Evolutionary conservation across 2,113 vertebrate species (phyloP), one percentile per base, ranked within the genome.

Genomic region (Stegastes partitus): DNA sequence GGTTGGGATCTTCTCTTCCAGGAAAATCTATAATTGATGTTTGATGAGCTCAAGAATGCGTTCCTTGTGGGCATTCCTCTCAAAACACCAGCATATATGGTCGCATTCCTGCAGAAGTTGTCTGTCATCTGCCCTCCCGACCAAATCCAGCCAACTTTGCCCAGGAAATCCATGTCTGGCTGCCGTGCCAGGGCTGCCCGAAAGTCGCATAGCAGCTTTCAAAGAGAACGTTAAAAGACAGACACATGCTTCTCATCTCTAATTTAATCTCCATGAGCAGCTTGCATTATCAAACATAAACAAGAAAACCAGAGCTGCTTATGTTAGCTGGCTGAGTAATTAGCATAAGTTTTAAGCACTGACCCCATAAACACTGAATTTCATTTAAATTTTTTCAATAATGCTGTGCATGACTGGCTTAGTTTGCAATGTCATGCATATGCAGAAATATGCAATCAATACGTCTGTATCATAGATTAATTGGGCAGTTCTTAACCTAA

Each of bases 121-220:
- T 65, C 25, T 34, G 47, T 45, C 16, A 1, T 77, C 66, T 77
- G 67, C 50, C 12, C 45, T 45, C 19, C 4, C 37, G 45, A 26
- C 49, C 26, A 47, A 61, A 81, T 54, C 56, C 68, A 28, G n/a
- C 50, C 28, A 51, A 63, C 72, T 81, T 49, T 65, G 61, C 64
- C 77, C 83, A 85, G 90, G 86, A 89, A 84, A 85, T 85, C 85
- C 79, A 34, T 14, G 77, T 91, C 79, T 85, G 63, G 74, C 11
- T 56, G 23, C 12, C 7, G 42, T 57, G 75, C 67, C 75, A 74
- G 47, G 6, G 64, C 6, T 61, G 34, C 44, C 49, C 49, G 63
- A 5, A 9, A 51, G 34, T 54, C 63, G 39, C 47, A 71, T 0
- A 23, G 28, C 34, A 55, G 59, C 12, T 77, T 55, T 55, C 11